Evolutionary conservation across 2,888 invertebrate species (phyloP).

Genomic region (Dynastes maya): DNA sequence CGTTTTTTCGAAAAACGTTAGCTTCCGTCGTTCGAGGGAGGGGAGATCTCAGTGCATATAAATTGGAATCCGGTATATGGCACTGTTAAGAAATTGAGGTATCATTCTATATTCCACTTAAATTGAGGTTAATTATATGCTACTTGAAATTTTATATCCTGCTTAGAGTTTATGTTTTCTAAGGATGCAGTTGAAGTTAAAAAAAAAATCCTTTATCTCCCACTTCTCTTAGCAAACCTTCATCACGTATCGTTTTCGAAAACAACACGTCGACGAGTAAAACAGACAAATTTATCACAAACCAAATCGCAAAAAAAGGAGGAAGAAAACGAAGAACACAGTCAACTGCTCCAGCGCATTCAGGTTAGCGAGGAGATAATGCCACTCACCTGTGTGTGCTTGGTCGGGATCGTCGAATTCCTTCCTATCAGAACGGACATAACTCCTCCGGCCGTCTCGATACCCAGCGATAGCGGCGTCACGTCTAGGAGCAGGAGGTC

Average conservation of each 20-base stretch:
- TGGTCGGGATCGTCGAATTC: conserved; percentile 79
- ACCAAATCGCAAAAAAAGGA: not conserved
- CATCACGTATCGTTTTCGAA: not conserved
- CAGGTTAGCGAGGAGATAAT: conserved; percentile 17
- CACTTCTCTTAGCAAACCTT: not conserved
- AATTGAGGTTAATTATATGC: too few species aligned
- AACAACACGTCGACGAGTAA: not conserved
- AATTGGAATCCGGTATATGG: too few species aligned
- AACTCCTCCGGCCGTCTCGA: conserved; percentile 82
- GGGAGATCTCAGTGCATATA: too few species aligned
- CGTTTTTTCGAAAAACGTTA: too few species aligned
- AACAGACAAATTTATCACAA: conserved; percentile 16
- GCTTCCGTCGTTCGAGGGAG: too few species aligned
- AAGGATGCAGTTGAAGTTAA: too few species aligned
- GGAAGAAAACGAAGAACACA: not conserved
- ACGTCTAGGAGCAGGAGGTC: conserved; percentile 80
- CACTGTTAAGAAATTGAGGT: too few species aligned
- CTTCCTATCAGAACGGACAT: conserved; percentile 81
- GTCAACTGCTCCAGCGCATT: not conserved
- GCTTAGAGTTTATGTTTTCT: too few species aligned
- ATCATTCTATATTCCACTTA: too few species aligned
- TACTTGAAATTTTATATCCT: too few species aligned
- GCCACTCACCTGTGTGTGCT: conserved; percentile 72
- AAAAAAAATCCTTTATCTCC: not conserved
- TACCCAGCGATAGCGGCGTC: conserved; percentile 78